Evolutionary conservation across 2,888 invertebrate species (phyloP).

Genomic region (Thecophora atra): DNA sequence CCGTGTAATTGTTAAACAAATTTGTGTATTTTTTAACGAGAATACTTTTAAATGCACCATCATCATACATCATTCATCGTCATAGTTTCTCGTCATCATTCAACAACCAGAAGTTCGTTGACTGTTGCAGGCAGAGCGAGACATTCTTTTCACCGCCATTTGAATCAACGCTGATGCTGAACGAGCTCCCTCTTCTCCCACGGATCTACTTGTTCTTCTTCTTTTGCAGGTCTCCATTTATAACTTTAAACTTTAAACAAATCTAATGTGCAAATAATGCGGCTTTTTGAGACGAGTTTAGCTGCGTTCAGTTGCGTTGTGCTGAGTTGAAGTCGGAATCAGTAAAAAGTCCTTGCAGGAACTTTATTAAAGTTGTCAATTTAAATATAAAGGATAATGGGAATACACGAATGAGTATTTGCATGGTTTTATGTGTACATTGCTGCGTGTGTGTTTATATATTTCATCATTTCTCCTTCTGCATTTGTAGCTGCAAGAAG

Average conservation of each 20-base stretch:
- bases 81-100: neutral
- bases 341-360: neutral
- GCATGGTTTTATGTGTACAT: no score
- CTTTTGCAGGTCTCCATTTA: neutral
- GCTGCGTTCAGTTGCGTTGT: no score
- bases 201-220: neutral
- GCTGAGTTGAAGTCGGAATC: neutral
- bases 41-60: neutral
- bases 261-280: conserved; percentile 41
- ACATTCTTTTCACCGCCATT: no score
- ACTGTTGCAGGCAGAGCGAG: no score
- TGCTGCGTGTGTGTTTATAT: neutral
- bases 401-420: neutral
- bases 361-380: conserved; percentile 11
- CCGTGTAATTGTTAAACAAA: conserved; percentile 22
- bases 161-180: neutral
- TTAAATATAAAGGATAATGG: neutral
- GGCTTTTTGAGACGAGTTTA: conserved; percentile 1
- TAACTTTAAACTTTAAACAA: neutral
- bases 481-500: neutral
- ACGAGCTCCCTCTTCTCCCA: neutral
- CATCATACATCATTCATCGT: neutral
- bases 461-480: neutral
- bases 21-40: neutral
- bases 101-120: no score